A percentile compares a stretch with the other conserved stretches of the same genome.
Conservation (phyloP, 2,888 invertebrate species). For the Cheilosia grossa region DNA sequence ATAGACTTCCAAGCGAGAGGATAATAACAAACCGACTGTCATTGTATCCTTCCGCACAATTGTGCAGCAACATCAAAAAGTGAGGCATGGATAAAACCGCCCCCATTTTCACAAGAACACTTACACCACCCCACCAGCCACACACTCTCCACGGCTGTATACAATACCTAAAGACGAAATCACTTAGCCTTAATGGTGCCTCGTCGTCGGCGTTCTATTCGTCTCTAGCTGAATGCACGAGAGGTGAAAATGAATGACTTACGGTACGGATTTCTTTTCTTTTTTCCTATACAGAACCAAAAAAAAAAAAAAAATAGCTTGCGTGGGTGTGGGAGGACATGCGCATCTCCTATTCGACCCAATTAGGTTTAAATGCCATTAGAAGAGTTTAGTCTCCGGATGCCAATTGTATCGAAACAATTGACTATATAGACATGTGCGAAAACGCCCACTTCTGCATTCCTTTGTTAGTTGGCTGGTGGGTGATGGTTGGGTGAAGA, state of each 20-base stretch:
- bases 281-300: conserved; percentile 1
- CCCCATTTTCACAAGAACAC: conserved; percentile 40
- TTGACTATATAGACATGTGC: conserved; percentile 57
- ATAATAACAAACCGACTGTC: conserved; percentile 61
- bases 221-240: conserved; percentile 58
- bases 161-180: conserved; percentile 68
- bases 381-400: conserved; percentile 51
- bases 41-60: conserved; percentile 73
- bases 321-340: conserved; percentile 62
- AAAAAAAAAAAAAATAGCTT: not conserved
- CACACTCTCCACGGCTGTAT: conserved; percentile 33
- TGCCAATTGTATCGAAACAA: conserved; percentile 71
- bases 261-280: conserved; percentile 32
- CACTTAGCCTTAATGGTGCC: conserved; percentile 74
- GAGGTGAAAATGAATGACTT: conserved; percentile 73
- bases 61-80: conserved; percentile 56
- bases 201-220: conserved; percentile 60
- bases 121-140: conserved; percentile 9
- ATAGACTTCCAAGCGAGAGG: conserved; percentile 23
- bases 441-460: conserved; percentile 71
- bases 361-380: conserved; percentile 73
- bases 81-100: conserved; percentile 37
- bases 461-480: conserved; percentile 29
- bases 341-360: conserved; percentile 70
- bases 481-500: not conserved